A percentile compares a stretch with the other conserved stretches of the same genome.
Conservation (phyloP, 1,140 invertebrate species). For the Lasioglossum baleicum region DNA sequence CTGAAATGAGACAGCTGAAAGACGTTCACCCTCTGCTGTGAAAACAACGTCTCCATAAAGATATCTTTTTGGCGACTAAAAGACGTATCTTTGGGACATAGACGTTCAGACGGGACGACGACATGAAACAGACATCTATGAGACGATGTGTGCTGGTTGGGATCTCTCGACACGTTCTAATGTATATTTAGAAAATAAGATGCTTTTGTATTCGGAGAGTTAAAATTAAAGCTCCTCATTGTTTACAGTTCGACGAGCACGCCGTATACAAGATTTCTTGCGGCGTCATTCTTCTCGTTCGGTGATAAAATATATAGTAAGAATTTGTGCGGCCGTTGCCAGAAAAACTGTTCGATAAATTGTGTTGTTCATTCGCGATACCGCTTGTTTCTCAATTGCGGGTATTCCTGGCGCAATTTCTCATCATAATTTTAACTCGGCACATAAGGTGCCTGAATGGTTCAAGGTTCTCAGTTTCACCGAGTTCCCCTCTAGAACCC, state of each 20-base stretch:
- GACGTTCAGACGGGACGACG: too few relatives aligned
- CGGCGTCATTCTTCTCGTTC: neutral
- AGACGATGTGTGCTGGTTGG: too few relatives aligned
- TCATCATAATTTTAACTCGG: constrained; percentile 29
- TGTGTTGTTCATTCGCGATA: neutral
- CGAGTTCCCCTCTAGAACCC: constrained; percentile 2
- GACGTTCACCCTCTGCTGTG: too few relatives aligned
- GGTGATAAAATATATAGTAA: neutral
- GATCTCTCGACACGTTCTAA: too few relatives aligned
- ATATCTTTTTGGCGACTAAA: too few relatives aligned
- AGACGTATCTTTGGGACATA: too few relatives aligned
- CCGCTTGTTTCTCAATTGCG: constrained; percentile 17
- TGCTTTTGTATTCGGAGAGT: too few relatives aligned
- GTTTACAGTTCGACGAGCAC: neutral
- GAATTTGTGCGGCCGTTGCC: too few relatives aligned
- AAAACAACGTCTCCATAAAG: too few relatives aligned
- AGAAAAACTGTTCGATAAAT: neutral
- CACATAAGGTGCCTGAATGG: neutral
- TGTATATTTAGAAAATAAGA: too few relatives aligned
- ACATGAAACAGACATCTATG: too few relatives aligned
- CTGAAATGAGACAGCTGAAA: too few relatives aligned
- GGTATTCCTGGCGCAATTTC: constrained; percentile 19
- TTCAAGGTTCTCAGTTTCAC: constrained; percentile 11
- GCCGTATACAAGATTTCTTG: neutral
- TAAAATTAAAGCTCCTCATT: neutral